Percentiles rank a stretch among this genome's conserved stretches.
phyloP scores from a whole-genome alignment of 2,113 vertebrate genomes.

The Panurus biarmicus region DNA sequence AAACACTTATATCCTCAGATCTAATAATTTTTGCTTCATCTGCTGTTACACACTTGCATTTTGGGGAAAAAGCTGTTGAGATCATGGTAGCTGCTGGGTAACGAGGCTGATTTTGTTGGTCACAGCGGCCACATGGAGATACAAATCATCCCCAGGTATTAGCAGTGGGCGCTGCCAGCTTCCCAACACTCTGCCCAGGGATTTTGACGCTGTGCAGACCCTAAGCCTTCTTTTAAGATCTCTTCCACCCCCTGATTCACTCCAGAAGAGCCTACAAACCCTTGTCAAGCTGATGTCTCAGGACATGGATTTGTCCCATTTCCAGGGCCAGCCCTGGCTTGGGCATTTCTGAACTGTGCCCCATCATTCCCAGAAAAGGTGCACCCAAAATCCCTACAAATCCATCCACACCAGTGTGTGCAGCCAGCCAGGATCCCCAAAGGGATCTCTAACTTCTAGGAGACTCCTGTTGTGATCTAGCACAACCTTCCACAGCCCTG shows the following conservation, averaged over 20 bases:
- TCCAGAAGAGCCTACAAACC: neutral
- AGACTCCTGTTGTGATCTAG: neutral
- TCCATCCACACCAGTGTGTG: neutral
- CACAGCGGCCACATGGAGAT: neutral
- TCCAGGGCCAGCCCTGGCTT: neutral
- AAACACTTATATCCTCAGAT: neutral
- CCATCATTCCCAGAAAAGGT: neutral
- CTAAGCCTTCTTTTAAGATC: neutral
- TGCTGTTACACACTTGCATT: neutral
- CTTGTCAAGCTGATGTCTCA: neutral
- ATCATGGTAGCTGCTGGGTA: neutral
- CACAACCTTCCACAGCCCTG: neutral
- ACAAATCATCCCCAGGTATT: neutral
- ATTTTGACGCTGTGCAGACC: neutral
- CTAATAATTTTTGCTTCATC: neutral
- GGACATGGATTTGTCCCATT: neutral
- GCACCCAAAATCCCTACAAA: neutral
- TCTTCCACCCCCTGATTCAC: neutral
- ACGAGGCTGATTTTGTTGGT: neutral
- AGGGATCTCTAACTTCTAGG: neutral
- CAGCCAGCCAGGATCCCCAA: neutral
- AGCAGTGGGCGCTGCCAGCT: neutral
- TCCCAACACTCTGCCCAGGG: neutral
- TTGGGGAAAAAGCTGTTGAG: neutral
- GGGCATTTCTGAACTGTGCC: neutral